Base-by-base conservation (phyloP, 2,797 vertebrate genomes). In the Microhierax caerulescens region DNA sequence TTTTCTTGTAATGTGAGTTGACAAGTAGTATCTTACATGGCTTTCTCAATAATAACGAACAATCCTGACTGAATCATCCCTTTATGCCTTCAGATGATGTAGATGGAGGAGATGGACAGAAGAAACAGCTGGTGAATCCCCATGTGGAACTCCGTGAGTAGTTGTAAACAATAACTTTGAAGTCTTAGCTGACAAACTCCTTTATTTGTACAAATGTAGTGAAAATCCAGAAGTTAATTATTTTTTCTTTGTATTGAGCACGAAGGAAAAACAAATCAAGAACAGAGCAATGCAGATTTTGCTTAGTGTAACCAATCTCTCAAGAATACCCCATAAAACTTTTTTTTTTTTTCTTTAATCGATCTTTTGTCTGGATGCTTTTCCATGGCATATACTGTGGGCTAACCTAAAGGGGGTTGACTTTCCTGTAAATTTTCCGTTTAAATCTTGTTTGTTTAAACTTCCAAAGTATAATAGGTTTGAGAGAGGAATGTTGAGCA, bases 121-220 rank as follows among this genome's bases (percentile, higher is more conserved):
- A 99, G 98, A 99, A 99, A 75, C 99, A 99, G 83, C 97, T 98
- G 3, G 98, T 98, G 87, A 99, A 99, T 96, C 99, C 99, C 34
- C 99, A 99, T 13, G 98, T 99, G 30, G 99, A 99, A 77, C 98
- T 99, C 25, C 99, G 99, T 99, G 97, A 99, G 99, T 97, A 92
- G 72, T 11, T 95, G 24, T 73, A 85, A 68, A 81, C 82, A 57
- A 57, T 50, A 87, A 50, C 73, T 64, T 64, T 88, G 9, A 65
- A 54, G 19, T 75, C 57, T 67, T 74, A 72, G 23, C 39, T 84
- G 59, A 63, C 27, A 56, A 54, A 37, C 13, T 48, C 8, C 21
- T 61, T 76, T 86, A 13, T 90, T 83, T 6, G 2, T 68, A 43
- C 28, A 65, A 32, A 20, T 48, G 5, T 59, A 69, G 24, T 22